Evolutionary conservation across 1,140 invertebrate genomes (phyloP).

Genomic region (Drosophila littoralis): DNA sequence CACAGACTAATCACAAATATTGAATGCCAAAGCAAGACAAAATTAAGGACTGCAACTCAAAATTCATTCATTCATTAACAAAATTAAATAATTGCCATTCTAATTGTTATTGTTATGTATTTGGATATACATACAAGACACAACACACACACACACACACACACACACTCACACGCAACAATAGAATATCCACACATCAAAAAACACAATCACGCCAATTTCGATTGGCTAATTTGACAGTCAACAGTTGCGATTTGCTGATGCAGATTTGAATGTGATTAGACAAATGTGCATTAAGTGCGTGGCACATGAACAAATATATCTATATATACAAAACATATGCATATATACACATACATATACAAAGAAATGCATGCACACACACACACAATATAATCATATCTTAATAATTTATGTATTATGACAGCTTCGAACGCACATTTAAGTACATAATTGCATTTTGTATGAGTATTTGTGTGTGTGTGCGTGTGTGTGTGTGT

Average conservation of each 20-base stretch:
- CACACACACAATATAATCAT: not conserved
- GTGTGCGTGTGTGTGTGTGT: constrained; percentile 14
- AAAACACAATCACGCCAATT: not conserved
- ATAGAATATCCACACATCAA: not conserved
- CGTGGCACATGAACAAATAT: not conserved
- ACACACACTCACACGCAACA: too few species aligned
- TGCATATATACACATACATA: not conserved
- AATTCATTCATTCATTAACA: too few species aligned
- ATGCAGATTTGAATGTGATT: constrained; percentile 22
- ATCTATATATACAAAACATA: not conserved
- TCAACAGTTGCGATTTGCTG: constrained; percentile 17
- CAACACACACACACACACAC: too few species aligned
- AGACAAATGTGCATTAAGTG: constrained; percentile 20
- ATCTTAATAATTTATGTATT: constrained; percentile 29
- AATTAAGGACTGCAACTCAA: too few species aligned
- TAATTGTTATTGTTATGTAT: too few species aligned
- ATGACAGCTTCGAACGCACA: constrained; percentile 11
- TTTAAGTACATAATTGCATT: constrained; percentile 21
- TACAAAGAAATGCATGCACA: not conserved
- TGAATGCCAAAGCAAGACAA: too few species aligned
- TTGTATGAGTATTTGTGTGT: not conserved
- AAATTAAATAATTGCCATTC: too few species aligned
- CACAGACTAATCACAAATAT: too few species aligned
- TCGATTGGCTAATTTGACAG: constrained; percentile 9
- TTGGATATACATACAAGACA: too few species aligned